Base-by-base conservation (phyloP, 2,797 vertebrate species). In the Notolabrus celidotus region DNA sequence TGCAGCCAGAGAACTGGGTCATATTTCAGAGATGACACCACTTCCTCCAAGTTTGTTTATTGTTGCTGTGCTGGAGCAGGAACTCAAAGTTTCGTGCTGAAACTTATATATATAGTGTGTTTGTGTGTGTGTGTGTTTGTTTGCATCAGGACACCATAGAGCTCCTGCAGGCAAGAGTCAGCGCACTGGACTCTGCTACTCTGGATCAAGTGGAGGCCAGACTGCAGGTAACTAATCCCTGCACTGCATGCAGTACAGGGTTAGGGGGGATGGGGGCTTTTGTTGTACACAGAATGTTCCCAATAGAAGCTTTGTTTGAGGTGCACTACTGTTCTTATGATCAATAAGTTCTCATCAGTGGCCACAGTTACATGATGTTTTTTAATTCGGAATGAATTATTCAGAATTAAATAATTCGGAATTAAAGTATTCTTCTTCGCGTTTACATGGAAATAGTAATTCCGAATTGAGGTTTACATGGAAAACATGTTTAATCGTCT, bases 191-290 rank as follows among this genome's bases (percentile, higher is more conserved):
- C 38, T 90, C 96, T 19, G 89, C 94, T 8, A 95, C 95, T 83
- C 91, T 99, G 90, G 97, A 99, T 89, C 97, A 98, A 88, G 96
- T 98, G 84, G 97, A 97, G 70, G 96, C 96, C 76, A 94, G 96
- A 77, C 93, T 98, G 77, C 97, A 98, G 97, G 97, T 99, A 81
- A 69, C 10, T 19, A 27, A 52, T 56, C 10, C 9, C 25, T 9
- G 0, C 20, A 23, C 53, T 43, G 19, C 46, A 51, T 29, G 49
- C 34, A 2, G 34, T 8, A 12, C 10, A 1, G 14, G 22, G 5
- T 69, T 57, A 15, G 0, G 11, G 6, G 60, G 6, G 9, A 4
- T 5, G n/a, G 5, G n/a, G n/a, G n/a, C n/a, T n/a, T n/a, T n/a
- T n/a, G n/a, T n/a, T n/a, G n/a, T n/a, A n/a, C n/a, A n/a, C n/a